Conservation (phyloP, 1,140 invertebrate genomes). For the Chymomyza costata region DNA sequence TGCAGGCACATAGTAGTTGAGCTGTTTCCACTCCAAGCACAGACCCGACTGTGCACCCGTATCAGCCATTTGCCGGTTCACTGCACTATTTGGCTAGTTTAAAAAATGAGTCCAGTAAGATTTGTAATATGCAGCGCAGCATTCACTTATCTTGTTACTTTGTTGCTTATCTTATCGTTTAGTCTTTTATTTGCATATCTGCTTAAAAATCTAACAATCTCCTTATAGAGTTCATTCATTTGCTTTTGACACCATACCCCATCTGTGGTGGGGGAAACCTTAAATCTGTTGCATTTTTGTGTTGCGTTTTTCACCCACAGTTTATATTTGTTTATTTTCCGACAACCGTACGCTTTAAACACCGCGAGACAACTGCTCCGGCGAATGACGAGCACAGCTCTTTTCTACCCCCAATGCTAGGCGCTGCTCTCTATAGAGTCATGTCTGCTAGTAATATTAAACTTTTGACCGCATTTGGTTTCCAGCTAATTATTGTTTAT, state of each 20-base stretch:
- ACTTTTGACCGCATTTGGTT: conserved; percentile 61
- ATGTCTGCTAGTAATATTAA: conserved; percentile 46
- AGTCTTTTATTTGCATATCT: conserved; percentile 50
- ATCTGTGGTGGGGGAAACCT: conserved; percentile 33
- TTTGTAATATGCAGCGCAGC: conserved; percentile 5
- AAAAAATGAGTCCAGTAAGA: neutral
- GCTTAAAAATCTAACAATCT: conserved; percentile 1
- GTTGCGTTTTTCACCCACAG: neutral
- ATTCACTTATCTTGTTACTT: conserved; percentile 10
- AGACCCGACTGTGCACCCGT: conserved; percentile 22
- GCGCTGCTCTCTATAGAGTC: neutral
- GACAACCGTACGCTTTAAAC: conserved; percentile 44
- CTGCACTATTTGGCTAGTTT: conserved; percentile 8
- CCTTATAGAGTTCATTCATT: conserved; percentile 14
- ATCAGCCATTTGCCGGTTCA: conserved; percentile 18
- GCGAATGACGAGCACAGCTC: conserved; percentile 21
- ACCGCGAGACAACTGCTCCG: conserved; percentile 32
- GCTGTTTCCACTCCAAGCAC: conserved; percentile 70
- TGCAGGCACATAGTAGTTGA: conserved; percentile 70
- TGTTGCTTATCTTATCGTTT: conserved; percentile 17
- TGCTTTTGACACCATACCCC: neutral
- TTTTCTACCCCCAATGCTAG: conserved; percentile 51
- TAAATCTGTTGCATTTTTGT: conserved; percentile 36
- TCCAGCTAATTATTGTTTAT: conserved; percentile 59
- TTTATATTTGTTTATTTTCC: neutral